Conservation (phyloP, 2,888 invertebrate genomes). For the Rotaria magnacalcarata region DNA sequence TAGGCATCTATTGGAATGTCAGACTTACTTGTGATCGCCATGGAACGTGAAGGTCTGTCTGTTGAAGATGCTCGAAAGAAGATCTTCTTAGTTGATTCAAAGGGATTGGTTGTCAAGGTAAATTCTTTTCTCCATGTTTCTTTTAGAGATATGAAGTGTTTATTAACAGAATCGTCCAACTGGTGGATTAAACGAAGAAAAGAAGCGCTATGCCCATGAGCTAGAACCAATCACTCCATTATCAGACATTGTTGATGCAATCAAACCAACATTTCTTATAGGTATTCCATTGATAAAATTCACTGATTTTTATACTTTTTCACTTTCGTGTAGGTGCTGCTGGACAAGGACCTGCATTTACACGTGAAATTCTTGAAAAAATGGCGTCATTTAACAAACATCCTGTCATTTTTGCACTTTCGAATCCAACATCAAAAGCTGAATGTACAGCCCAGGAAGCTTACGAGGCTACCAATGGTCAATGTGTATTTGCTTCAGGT, state of each 20-base stretch:
- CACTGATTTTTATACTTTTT: background rate
- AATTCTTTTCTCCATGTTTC: background rate
- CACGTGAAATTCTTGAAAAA: conserved; percentile 72
- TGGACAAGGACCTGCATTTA: conserved; percentile 86
- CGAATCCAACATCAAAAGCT: conserved; percentile 90
- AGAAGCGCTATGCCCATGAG: conserved; percentile 13
- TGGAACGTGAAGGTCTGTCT: background rate
- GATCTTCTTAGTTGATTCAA: conserved; percentile 42
- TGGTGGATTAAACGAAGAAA: conserved; percentile 38
- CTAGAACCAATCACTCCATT: conserved; percentile 33
- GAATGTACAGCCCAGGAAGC: conserved; percentile 97
- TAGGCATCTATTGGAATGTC: conserved; percentile 71
- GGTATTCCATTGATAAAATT: background rate
- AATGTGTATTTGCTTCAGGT: conserved; percentile 80
- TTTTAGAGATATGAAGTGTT: background rate
- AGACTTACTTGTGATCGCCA: conserved; percentile 41
- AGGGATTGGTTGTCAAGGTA: conserved; percentile 41
- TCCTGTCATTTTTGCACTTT: conserved; percentile 92
- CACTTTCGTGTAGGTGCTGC: conserved; percentile 69
- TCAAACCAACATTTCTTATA: conserved; percentile 42
- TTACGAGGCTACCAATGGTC: conserved; percentile 76
- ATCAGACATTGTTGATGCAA: conserved; percentile 33
- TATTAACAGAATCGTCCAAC: background rate
- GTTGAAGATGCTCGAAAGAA: conserved; percentile 39
- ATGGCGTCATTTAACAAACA: conserved; percentile 78